A percentile compares a stretch with the other conserved stretches of the same genome.
Conservation (phyloP, 2,888 invertebrate species). For the Bugulina stolonifera region DNA sequence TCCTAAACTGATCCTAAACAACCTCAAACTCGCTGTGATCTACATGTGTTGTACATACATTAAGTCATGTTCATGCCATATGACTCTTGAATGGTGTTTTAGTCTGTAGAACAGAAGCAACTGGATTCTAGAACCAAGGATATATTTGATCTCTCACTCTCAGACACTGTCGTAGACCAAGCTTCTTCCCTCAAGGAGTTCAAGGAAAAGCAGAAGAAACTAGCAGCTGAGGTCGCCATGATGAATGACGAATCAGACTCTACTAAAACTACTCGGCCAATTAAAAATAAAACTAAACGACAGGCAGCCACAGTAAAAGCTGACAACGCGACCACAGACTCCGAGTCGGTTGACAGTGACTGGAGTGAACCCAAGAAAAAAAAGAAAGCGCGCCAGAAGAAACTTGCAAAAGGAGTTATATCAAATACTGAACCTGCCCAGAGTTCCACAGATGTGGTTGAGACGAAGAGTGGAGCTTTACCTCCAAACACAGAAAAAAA, state of each 20-base stretch:
- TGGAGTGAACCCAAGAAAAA: background rate
- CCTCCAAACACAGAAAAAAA: background rate
- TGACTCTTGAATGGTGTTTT: too few relatives aligned
- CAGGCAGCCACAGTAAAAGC: background rate
- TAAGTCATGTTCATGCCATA: too few relatives aligned
- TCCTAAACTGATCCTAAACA: too few relatives aligned
- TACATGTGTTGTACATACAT: too few relatives aligned
- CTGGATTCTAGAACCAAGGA: background rate
- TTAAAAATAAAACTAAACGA: background rate
- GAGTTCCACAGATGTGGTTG: background rate
- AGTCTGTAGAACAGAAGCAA: too few relatives aligned
- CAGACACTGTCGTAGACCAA: background rate
- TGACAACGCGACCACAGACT: too few relatives aligned
- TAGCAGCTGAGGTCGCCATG: background rate
- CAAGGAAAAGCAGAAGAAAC: constrained; percentile 1
- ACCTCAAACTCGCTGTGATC: too few relatives aligned
- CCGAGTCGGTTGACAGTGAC: background rate
- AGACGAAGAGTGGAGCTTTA: background rate
- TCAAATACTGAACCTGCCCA: too few relatives aligned
- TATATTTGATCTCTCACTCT: background rate
- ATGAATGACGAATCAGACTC: background rate
- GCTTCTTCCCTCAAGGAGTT: constrained; percentile 1
- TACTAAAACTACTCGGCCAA: background rate
- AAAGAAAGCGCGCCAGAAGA: background rate
- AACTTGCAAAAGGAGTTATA: background rate